Evolutionary conservation across 1,140 invertebrate genomes (phyloP).

Genomic region (Lucilia sericata): DNA sequence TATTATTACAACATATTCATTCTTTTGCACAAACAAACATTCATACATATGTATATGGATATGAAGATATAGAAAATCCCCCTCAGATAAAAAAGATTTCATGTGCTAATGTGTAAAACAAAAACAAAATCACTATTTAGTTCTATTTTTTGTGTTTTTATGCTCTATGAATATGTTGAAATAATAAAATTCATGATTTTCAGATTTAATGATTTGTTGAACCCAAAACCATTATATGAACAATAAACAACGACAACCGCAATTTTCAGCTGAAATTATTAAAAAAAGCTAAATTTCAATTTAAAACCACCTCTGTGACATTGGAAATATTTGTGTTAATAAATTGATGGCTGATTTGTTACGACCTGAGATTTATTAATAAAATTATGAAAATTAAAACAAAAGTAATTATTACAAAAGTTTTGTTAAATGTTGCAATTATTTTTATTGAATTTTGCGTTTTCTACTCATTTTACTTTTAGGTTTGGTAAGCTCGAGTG

Average conservation of each 20-base stretch:
- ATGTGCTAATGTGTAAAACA: constrained; percentile 28
- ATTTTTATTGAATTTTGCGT: background rate
- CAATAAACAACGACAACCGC: background rate
- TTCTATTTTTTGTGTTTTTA: background rate
- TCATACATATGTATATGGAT: too few relatives aligned
- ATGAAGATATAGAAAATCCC: background rate
- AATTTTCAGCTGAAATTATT: background rate
- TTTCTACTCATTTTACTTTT: background rate
- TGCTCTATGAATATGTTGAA: background rate
- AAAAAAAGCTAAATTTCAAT: background rate
- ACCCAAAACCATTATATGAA: background rate
- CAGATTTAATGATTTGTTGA: constrained; percentile 23
- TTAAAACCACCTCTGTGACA: background rate
- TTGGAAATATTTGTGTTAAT: background rate
- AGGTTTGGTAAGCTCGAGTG: background rate
- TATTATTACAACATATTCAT: too few relatives aligned
- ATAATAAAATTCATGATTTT: constrained; percentile 23
- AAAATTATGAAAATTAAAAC: background rate
- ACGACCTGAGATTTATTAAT: background rate
- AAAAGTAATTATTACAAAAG: background rate
- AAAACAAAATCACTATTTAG: background rate
- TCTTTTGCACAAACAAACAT: too few relatives aligned
- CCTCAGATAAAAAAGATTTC: background rate
- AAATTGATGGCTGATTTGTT: background rate
- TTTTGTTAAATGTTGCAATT: background rate